Conservation (phyloP, 2,888 invertebrate genomes). For the Augochlorella aurata region DNA sequence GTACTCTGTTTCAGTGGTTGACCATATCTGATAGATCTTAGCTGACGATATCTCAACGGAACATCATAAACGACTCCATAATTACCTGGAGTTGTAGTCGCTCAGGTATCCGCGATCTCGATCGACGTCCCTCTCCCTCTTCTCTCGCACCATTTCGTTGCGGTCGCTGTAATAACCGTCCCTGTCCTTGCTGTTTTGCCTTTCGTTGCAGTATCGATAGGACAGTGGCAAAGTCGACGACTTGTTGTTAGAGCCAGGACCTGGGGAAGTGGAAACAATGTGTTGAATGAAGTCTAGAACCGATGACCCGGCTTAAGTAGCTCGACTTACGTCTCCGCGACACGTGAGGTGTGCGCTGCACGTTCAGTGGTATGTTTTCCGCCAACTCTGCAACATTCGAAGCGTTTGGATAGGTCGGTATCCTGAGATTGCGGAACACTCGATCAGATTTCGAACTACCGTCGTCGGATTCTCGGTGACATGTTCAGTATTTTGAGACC, state of each 20-base stretch:
- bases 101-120: conserved; percentile 90
- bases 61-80: too few species aligned
- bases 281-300: background rate
- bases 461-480: background rate
- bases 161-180: conserved; percentile 96
- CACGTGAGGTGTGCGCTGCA: conserved; percentile 93
- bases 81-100: conserved; percentile 90
- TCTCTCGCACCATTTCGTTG: conserved; percentile 90
- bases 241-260: conserved; percentile 89
- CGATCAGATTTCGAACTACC: background rate
- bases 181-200: conserved; percentile 86
- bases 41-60: background rate
- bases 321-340: conserved; percentile 90
- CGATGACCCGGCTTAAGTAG: background rate
- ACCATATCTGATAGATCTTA: too few species aligned
- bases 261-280: conserved; percentile 75
- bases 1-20: too few species aligned
- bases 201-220: conserved; percentile 86
- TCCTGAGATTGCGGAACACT: background rate
- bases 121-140: conserved; percentile 87
- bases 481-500: too few species aligned
- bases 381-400: conserved; percentile 87
- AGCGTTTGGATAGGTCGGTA: background rate
- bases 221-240: conserved; percentile 92
- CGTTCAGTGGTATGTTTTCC: conserved; percentile 92